Evolutionary conservation across 1,140 invertebrate species (phyloP).

Genomic region (Drosophila varians): DNA sequence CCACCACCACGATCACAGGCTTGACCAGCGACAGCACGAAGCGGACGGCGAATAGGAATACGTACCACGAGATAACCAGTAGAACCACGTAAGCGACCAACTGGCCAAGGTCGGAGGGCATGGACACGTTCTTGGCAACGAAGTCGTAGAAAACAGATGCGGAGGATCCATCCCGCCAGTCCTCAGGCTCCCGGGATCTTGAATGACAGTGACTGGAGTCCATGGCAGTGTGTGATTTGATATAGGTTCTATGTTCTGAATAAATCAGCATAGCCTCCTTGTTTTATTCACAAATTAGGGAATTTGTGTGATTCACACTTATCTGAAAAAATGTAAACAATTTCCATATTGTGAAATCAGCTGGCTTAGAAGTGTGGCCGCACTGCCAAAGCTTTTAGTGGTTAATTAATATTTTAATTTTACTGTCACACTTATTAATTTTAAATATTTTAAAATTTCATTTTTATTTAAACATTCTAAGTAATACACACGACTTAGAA

Average conservation of each 20-base stretch:
- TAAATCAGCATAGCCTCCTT: background rate
- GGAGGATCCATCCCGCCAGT: slow-evolving; percentile 28
- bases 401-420: background rate
- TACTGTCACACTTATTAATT: background rate
- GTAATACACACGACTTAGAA: no score
- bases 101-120: slow-evolving; percentile 54
- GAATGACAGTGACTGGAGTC: background rate
- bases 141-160: slow-evolving; percentile 34
- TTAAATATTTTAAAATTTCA: no score
- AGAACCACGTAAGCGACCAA: slow-evolving; percentile 49
- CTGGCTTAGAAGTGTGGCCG: background rate
- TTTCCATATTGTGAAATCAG: background rate
- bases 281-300: background rate
- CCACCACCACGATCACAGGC: slow-evolving; percentile 37
- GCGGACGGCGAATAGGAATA: slow-evolving; percentile 14
- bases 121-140: slow-evolving; percentile 36
- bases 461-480: no score
- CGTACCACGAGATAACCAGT: slow-evolving; percentile 37
- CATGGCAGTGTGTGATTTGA: slow-evolving; percentile 13
- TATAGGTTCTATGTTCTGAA: background rate
- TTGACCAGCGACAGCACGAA: slow-evolving; percentile 41
- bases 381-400: background rate
- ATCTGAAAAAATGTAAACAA: background rate
- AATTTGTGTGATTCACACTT: background rate
- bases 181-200: background rate